Base-by-base conservation (phyloP, 1,140 invertebrate genomes). In the Drosophila tani region DNA sequence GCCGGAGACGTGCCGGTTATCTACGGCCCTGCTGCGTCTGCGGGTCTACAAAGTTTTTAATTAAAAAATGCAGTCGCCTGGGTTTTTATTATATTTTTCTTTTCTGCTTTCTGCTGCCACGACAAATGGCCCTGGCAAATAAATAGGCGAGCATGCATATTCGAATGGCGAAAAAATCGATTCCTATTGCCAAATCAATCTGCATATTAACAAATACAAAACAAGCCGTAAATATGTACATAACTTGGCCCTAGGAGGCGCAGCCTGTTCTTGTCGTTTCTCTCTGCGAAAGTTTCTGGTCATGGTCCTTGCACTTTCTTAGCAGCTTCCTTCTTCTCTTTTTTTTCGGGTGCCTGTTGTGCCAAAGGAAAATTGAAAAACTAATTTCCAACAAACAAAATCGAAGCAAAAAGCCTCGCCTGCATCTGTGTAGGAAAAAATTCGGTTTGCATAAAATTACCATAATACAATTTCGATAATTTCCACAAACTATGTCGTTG, bases 391-490 rank as follows among this genome's bases (percentile, higher is more conserved):
- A 85, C 78, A 74, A 56, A 78, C 63, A 78, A 84, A 81, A 85
- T 85, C 82, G 81, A 73, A 53, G 73, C 70, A 76, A 64, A 51
- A 74, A 60, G 53, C 38, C 53, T 56, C 53, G 53, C 38, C 3
- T 56, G 53, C 70, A 73, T 73, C 66, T 70, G 66, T 58, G 75
- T 67, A 70, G 67, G 62, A 40, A 78, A 81, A 79, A 85, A 74
- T 57, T 74, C 46, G 68, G 58, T 74, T 85, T 84, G 81, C 78
- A 84, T 81, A 62, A 84, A 85, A 84, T 84, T 84, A 81, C 82
- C 81, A 84, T 84, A 84, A 84, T 81, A 81, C 67, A 84, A 84
- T 85, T 84, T 85, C 82, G 81, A 84, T 84, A 85, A 84, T 85
- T 84, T 84, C 45, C 77, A 49, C 49, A 71, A 65, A 74, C 70